Conservation (phyloP, 2,888 invertebrate species). For the Epirrhoe tristata region DNA sequence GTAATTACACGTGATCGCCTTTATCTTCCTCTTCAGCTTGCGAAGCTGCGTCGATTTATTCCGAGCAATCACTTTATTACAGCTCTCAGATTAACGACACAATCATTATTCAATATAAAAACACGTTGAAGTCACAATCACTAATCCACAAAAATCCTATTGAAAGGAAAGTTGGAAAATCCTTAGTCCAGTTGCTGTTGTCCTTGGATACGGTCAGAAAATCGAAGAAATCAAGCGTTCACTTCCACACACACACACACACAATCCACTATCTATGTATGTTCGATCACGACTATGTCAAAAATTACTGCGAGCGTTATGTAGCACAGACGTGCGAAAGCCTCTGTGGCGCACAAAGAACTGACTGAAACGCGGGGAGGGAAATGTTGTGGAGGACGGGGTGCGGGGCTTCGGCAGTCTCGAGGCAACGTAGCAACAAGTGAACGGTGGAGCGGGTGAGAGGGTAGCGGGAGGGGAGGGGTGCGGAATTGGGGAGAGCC, state of each 20-base stretch:
- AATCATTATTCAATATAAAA: slow-evolving; percentile 46
- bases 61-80: slow-evolving; percentile 43
- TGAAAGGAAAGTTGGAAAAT: slow-evolving; percentile 47
- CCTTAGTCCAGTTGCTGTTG: slow-evolving; percentile 47
- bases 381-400: slow-evolving; percentile 66
- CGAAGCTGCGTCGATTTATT: slow-evolving; percentile 45
- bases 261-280: slow-evolving; percentile 58
- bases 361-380: slow-evolving; percentile 82
- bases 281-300: slow-evolving; percentile 66
- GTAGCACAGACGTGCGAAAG: slow-evolving; percentile 70
- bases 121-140: slow-evolving; percentile 62
- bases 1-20: slow-evolving; percentile 28
- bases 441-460: slow-evolving; percentile 77
- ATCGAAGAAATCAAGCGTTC: slow-evolving; percentile 62
- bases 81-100: slow-evolving; percentile 47
- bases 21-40: slow-evolving; percentile 41
- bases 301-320: slow-evolving; percentile 63
- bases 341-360: slow-evolving; percentile 82
- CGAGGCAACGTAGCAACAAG: slow-evolving; percentile 80
- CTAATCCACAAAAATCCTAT: slow-evolving; percentile 58
- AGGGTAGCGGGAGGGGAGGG: slow-evolving; percentile 52
- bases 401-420: slow-evolving; percentile 73
- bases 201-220: slow-evolving; percentile 70
- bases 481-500: slow-evolving; percentile 58
- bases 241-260: slow-evolving; percentile 64